Conservation (phyloP, 1,140 invertebrate genomes). For the Forficula auricularia region DNA sequence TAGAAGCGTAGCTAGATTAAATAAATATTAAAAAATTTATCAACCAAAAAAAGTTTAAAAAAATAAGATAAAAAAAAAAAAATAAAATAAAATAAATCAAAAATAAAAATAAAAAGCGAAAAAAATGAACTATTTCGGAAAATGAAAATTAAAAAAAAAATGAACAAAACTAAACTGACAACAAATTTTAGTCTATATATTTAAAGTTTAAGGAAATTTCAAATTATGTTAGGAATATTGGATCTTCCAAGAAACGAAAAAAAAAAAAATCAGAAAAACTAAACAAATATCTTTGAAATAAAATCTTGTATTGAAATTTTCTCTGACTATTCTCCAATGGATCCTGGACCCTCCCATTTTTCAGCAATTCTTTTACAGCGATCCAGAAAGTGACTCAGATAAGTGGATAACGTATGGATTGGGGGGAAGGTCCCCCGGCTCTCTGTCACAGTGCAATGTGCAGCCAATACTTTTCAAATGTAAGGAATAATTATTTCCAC, state of each 20-base stretch:
- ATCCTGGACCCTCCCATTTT: not conserved
- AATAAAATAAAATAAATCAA: no score
- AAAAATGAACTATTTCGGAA: no score
- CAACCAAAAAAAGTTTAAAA: no score
- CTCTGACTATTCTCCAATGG: slow-evolving; percentile 7
- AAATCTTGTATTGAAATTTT: slow-evolving; percentile 15
- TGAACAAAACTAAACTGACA: not conserved
- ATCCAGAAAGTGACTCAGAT: not conserved
- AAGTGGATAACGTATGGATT: not conserved
- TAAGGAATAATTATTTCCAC: no score
- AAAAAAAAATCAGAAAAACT: not conserved
- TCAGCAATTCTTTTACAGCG: slow-evolving; percentile 2
- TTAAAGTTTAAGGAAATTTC: slow-evolving; percentile 9
- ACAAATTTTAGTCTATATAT: slow-evolving; percentile 11
- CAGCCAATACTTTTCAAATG: no score
- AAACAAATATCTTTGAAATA: slow-evolving; percentile 10
- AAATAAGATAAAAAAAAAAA: no score
- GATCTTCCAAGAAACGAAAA: slow-evolving; percentile 13
- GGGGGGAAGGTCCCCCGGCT: no score
- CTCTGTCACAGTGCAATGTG: no score
- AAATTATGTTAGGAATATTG: slow-evolving; percentile 13
- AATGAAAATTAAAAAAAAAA: no score
- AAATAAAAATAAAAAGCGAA: no score
- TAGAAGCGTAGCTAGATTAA: no score
- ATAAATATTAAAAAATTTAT: no score